Evolutionary conservation across 2,797 vertebrate genomes (phyloP).

Genomic region (Pipistrellus nathusii): DNA sequence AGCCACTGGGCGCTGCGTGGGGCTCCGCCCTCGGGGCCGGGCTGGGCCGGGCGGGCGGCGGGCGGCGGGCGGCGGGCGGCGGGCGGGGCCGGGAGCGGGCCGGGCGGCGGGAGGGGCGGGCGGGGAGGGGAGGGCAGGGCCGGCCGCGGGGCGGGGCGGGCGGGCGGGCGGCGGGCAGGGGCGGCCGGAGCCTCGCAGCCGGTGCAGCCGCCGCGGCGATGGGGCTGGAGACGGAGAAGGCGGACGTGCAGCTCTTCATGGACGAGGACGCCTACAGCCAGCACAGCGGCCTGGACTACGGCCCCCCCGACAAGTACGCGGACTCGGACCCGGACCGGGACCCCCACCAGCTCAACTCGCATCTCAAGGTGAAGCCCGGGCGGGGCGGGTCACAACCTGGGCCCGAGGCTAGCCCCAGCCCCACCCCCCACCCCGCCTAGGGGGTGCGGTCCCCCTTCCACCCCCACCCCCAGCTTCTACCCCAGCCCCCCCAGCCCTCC

Average conservation of each 20-base stretch:
- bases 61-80: no score
- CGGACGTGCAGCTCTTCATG: constrained; percentile 93
- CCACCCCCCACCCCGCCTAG: no score
- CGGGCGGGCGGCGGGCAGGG: not conserved
- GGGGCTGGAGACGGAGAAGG: constrained; percentile 94
- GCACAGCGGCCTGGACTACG: constrained; percentile 78
- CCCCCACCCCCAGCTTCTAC: no score
- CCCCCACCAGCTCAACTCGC: constrained; percentile 90
- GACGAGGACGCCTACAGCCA: constrained; percentile 86
- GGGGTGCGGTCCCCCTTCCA: no score
- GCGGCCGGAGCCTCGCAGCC: not conserved
- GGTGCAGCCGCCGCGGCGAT: constrained; percentile 82
- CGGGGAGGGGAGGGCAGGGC: no score
- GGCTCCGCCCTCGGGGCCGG: not conserved
- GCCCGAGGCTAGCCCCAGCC: not conserved
- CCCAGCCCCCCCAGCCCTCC: not conserved
- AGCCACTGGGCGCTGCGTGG: not conserved
- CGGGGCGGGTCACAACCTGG: not conserved
- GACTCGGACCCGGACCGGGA: constrained; percentile 88
- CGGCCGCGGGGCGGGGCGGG: constrained; percentile 57
- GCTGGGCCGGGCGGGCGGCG: no score
- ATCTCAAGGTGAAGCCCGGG: constrained; percentile 90
- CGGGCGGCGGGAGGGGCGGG: no score
- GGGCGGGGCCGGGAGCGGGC: no score
- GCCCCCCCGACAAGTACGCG: constrained; percentile 84